Evolutionary conservation across 2,113 vertebrate genomes (phyloP), one percentile per base, ranked within the genome.

Genomic region (Sterna hirundo): DNA sequence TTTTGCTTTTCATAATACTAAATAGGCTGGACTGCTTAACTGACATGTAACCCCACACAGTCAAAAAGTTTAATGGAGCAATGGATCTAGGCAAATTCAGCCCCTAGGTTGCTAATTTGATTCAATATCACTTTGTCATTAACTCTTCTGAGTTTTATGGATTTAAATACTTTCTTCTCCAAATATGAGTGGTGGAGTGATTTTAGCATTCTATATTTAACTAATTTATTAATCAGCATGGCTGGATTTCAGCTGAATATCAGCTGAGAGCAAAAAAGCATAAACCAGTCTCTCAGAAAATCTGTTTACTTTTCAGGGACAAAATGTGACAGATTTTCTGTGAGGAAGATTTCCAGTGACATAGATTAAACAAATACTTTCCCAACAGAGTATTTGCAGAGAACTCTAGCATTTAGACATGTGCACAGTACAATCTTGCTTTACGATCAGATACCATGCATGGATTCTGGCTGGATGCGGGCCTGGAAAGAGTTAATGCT

Each of bases 61-160:
- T 76, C 42, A 90, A 58, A 80, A 93, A 88, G 75, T 93, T 72
- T 77, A 94, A 65, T 21, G n/a, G 66, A 86, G 82, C 82, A 70
- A 62, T 52, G 68, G 54, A 81, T 83, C 58, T 70, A 58, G 71
- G 68, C 36, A 90, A 88, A 88, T 91, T 88, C 86, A 91, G 38
- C 36, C 78, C 58, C 69, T 58, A 46, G 40, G 83, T 91, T 92
- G 60, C 66, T 95, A 84, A 87, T 91, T 94, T 87, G 38, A 61
- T 79, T 91, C 83, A 81, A 17, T 95, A 94, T 87, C 19, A 38
- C 49, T 92, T 94, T 81, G 69, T 69, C 74, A 89, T 82, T 89
- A 87, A 52, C 46, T 92, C 34, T 17, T 88, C 72, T 61, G 61
- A 55, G 36, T 51, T 84, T 79, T 82, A 65, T 72, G 34, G 32